Percentiles rank a stretch among this genome's conserved stretches.
These are phyloP conservation scores for Epinotia brunnichana DNA, from an alignment of 2,888 invertebrate genomes.

Conservation along the genomic window DNA sequence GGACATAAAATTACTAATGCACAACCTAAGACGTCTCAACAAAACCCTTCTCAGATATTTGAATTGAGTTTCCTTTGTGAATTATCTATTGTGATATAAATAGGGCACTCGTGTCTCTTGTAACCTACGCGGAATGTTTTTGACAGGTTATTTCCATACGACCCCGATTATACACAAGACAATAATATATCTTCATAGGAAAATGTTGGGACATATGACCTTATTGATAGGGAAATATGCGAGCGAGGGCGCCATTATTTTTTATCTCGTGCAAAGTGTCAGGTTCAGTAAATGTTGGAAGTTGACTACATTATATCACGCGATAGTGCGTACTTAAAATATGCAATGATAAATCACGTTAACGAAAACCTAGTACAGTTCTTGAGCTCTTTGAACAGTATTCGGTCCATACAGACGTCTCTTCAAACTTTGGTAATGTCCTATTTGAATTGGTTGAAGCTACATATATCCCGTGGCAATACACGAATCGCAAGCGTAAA, in stretches of 20 bases:
- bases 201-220: slow-evolving; percentile 1
- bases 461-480: not conserved
- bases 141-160: slow-evolving; percentile 41
- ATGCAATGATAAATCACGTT: not conserved
- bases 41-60: slow-evolving; percentile 30
- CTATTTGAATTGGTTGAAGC: not conserved
- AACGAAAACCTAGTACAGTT: not conserved
- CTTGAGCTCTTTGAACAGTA: too few species aligned
- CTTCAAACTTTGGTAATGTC: too few species aligned
- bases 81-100: slow-evolving; percentile 37
- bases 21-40: slow-evolving; percentile 9
- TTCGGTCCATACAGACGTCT: too few species aligned
- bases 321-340: not conserved
- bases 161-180: not conserved
- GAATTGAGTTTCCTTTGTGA: slow-evolving; percentile 40
- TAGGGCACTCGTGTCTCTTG: slow-evolving; percentile 33
- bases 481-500: slow-evolving; percentile 8
- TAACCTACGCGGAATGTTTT: slow-evolving; percentile 30
- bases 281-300: slow-evolving; percentile 5
- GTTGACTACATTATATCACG: slow-evolving; percentile 1
- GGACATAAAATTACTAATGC: not conserved
- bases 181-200: not conserved
- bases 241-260: not conserved
- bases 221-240: not conserved
- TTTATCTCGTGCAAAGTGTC: slow-evolving; percentile 20